phyloP scores from a whole-genome alignment of 2,888 invertebrate species.

The Electrophaes corylata region DNA sequence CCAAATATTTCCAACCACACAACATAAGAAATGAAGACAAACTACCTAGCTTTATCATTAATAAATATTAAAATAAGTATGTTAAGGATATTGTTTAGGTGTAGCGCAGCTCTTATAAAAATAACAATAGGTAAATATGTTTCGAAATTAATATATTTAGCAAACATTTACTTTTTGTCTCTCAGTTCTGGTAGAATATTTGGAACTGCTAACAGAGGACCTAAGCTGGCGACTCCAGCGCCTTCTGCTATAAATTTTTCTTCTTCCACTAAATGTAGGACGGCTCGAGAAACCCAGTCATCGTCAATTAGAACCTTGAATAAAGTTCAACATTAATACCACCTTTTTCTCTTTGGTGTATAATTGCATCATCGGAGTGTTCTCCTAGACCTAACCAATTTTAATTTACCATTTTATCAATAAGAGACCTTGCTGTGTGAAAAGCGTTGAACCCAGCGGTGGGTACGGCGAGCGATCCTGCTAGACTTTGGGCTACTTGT shows the following conservation, averaged over 20 bases:
- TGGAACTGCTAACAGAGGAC: slow-evolving; percentile 87
- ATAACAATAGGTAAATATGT: no score
- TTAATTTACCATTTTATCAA: slow-evolving; percentile 59
- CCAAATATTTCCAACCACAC: no score
- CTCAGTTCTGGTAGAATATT: slow-evolving; percentile 53
- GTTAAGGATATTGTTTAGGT: no score
- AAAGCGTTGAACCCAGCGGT: slow-evolving; percentile 60
- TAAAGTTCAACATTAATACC: not conserved
- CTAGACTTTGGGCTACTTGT: slow-evolving; percentile 37
- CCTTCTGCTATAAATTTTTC: slow-evolving; percentile 94
- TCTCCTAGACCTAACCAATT: no score
- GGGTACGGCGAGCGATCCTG: slow-evolving; percentile 51
- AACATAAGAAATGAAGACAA: no score
- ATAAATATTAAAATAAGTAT: no score
- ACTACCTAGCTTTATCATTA: no score
- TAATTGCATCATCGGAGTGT: no score
- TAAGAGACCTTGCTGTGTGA: slow-evolving; percentile 56
- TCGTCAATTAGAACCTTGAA: slow-evolving; percentile 87
- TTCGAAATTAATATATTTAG: no score
- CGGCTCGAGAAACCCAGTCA: slow-evolving; percentile 90
- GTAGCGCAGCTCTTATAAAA: no score
- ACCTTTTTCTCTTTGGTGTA: no score
- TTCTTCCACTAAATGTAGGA: slow-evolving; percentile 88
- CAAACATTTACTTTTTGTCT: slow-evolving; percentile 52
- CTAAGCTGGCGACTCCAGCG: slow-evolving; percentile 92